A percentile compares a stretch with the other conserved stretches of the same genome.
phyloP scores from a whole-genome alignment of 1,140 invertebrate species.

The Diuraphis noxia region DNA sequence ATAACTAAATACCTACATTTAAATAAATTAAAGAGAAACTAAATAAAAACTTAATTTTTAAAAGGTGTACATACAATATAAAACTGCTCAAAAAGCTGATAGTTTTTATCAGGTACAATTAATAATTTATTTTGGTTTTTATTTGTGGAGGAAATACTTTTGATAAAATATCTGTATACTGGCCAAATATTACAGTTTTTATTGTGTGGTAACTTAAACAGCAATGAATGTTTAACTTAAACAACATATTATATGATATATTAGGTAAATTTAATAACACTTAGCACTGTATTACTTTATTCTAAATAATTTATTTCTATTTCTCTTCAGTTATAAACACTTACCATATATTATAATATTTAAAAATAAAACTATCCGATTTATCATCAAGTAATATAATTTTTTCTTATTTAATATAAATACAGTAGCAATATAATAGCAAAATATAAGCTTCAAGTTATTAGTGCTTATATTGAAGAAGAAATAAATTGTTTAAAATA shows the following conservation, averaged over 20 bases:
- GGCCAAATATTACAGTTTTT: constrained; percentile 46
- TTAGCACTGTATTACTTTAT: not conserved
- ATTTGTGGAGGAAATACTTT: constrained; percentile 49
- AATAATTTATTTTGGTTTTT: constrained; percentile 33
- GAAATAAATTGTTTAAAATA: constrained; percentile 43
- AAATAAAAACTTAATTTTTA: constrained; percentile 4
- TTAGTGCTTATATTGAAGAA: not conserved
- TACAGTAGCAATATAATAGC: not conserved
- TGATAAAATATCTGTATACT: constrained; percentile 39
- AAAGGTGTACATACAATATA: constrained; percentile 20
- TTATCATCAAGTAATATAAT: no score
- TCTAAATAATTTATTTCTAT: constrained; percentile 48
- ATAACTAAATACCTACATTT: constrained; percentile 34
- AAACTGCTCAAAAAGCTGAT: constrained; percentile 28
- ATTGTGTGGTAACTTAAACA: constrained; percentile 35
- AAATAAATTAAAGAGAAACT: constrained; percentile 31
- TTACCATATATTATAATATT: not conserved
- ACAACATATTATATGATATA: not conserved
- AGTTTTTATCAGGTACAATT: constrained; percentile 47
- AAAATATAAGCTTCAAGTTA: not conserved
- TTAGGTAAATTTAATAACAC: not conserved
- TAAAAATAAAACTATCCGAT: not conserved
- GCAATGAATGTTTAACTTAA: not conserved
- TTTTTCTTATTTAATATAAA: not conserved
- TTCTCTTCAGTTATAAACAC: constrained; percentile 29